Base-by-base conservation (phyloP, 2,797 vertebrate species). In the Galagoides demidoff region DNA sequence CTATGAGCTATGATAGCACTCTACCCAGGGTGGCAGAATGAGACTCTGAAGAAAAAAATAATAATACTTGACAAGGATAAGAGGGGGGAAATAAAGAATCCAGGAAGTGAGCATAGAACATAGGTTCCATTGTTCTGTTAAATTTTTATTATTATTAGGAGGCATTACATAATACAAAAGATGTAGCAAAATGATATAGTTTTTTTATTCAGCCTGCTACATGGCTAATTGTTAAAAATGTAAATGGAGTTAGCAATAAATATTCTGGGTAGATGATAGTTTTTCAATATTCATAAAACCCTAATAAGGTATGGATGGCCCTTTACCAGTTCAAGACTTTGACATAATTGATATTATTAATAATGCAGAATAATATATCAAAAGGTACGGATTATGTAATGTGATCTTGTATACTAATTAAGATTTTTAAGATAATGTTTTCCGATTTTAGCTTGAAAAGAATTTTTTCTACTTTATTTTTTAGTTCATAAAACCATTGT, bases 161-260 rank as follows among this genome's bases (percentile, higher is more conserved):
- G 55, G 6, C 7, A 64, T 23, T 89, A 59, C 55, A 8, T 61
- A 76, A 74, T 84, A 85, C n/a, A 81, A 89, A 93, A 81, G 37
- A 93, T 19, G 25, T 61, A 91, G 45, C 27, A 79, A 68, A 93
- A 74, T 27, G 2, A 43, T 85, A 22, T n/a, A 68, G 63, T 86
- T 92, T 87, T 88, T 92, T 76, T 49, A 49, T 71, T 77, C 64
- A 82, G 11, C 55, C 57, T 92, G 12, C 45, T 68, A 85, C 83
- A 74, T 37, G 20, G 57, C 68, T 78, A 68, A 59, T 86, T 86
- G 34, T 90, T 85, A 17, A 92, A 95, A 93, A 76, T 64, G 37
- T 83, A 31, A 88, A 66, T 81, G 49, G 63, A 79, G 22, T 68
- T 85, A 73, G 63, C 68, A 78, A 8, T 55, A 88, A 57, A 90